Percentiles rank a stretch among this genome's conserved stretches.
phyloP scores from a whole-genome alignment of 2,797 vertebrate genomes.

The Aratinga solstitialis region DNA sequence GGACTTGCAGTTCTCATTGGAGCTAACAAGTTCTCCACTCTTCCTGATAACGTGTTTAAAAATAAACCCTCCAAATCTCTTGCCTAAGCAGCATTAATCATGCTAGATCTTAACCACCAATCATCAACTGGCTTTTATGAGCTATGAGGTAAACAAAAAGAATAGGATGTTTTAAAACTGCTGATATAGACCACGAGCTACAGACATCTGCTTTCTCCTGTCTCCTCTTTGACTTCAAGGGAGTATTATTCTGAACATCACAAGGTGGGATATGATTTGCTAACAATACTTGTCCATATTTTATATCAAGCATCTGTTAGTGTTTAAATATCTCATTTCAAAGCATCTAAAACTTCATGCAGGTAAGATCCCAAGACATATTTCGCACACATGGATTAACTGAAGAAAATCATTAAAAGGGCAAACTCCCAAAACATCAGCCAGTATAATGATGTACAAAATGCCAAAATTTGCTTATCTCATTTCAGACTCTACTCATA shows the following conservation, averaged over 20 bases:
- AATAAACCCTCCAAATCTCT: neutral
- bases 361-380: neutral
- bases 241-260: neutral
- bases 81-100: neutral
- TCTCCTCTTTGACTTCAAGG: neutral
- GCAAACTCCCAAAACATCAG: neutral
- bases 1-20: neutral
- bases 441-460: neutral
- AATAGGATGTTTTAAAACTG: neutral
- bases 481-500: neutral
- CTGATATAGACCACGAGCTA: neutral
- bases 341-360: neutral
- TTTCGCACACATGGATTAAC: neutral
- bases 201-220: neutral
- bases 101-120: neutral
- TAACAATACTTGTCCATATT: neutral
- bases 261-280: neutral
- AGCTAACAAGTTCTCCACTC: neutral
- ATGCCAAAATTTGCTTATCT: neutral
- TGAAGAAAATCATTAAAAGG: neutral
- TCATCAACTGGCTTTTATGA: neutral
- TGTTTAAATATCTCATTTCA: neutral
- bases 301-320: neutral
- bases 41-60: neutral
- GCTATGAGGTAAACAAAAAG: neutral